Evolutionary conservation across 2,888 invertebrate species (phyloP).

Genomic region (Amiota communis): DNA sequence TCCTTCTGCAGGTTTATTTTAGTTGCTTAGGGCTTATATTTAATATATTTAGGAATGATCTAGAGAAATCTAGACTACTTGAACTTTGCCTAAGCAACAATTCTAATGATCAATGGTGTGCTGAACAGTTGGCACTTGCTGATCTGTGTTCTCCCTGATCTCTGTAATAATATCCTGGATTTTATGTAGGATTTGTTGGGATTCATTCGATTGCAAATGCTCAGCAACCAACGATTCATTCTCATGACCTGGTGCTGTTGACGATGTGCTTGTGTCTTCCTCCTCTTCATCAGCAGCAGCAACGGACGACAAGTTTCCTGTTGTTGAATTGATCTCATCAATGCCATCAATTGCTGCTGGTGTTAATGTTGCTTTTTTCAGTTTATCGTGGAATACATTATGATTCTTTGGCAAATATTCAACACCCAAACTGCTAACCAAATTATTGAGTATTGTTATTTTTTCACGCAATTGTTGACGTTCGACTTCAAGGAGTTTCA

Average conservation of each 20-base stretch:
- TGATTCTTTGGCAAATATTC: conserved; percentile 53
- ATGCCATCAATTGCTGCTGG: background rate
- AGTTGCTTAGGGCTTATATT: background rate
- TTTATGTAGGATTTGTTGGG: conserved; percentile 78
- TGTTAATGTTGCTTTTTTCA: background rate
- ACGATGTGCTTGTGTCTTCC: background rate
- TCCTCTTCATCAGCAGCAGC: background rate
- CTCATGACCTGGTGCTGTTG: background rate
- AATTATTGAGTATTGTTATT: conserved; percentile 79
- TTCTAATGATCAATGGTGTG: conserved; percentile 85
- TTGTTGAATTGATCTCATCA: background rate
- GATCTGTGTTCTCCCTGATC: conserved; percentile 81
- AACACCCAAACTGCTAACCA: conserved; percentile 75
- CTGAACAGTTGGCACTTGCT: conserved; percentile 73
- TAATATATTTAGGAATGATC: background rate
- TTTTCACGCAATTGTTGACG: conserved; percentile 81
- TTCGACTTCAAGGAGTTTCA: conserved; percentile 84
- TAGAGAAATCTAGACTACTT: conserved; percentile 75
- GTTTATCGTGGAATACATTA: background rate
- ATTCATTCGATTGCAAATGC: conserved; percentile 52
- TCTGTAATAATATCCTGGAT: conserved; percentile 86
- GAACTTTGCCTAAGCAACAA: conserved; percentile 88
- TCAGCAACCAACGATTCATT: background rate
- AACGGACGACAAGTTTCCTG: background rate
- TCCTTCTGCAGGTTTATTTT: too few relatives aligned